Conservation (phyloP, 2,113 vertebrate species). For the Psittacula cyanocephala region DNA sequence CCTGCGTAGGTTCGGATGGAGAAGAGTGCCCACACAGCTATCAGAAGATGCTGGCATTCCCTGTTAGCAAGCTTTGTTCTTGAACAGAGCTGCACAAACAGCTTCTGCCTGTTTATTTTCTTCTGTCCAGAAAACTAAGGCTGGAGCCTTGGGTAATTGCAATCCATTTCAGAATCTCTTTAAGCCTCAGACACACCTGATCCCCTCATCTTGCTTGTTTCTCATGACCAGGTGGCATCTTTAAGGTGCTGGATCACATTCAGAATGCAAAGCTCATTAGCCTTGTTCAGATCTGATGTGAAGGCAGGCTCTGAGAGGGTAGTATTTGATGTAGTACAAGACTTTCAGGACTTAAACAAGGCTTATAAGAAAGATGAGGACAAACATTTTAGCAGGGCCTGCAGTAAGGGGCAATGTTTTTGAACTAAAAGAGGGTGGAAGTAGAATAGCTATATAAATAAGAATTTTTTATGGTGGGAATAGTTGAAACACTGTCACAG, state of each 20-base stretch:
- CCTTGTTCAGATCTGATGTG: not conserved
- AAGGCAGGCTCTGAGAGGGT: not conserved
- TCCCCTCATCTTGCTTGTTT: not conserved
- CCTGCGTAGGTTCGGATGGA: not conserved
- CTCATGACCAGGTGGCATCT: not conserved
- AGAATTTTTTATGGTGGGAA: not conserved
- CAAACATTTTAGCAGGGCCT: not conserved
- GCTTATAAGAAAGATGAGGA: rapidly evolving
- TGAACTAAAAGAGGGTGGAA: not conserved
- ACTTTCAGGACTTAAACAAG: not conserved
- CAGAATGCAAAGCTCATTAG: not conserved
- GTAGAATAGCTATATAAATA: not conserved
- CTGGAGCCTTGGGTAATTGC: not conserved
- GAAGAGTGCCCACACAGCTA: not conserved
- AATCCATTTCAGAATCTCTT: not conserved
- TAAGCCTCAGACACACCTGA: not conserved
- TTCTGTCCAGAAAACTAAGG: not conserved
- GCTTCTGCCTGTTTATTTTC: not conserved
- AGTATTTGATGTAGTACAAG: no score
- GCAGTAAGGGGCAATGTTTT: not conserved
- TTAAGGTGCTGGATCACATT: not conserved
- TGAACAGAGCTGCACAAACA: not conserved
- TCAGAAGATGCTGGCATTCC: not conserved
- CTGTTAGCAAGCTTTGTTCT: not conserved
- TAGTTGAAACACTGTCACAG: not conserved